These are phyloP conservation scores for Darwinula stevensoni DNA, from an alignment of 2,888 invertebrate genomes.

Conservation along the genomic window DNA sequence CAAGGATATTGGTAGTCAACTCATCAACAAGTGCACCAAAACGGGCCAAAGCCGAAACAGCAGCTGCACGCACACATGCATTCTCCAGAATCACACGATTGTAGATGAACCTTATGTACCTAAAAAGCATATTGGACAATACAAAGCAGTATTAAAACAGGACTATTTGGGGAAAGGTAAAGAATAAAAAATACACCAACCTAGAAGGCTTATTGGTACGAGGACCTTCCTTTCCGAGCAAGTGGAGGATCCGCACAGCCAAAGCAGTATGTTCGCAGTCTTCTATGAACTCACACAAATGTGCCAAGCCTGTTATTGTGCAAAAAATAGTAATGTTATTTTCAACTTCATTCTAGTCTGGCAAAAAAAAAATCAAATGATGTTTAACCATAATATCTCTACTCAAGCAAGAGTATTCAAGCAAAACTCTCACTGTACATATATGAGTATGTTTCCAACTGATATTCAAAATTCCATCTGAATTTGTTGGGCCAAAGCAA, in stretches of 20 bases:
- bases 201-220: slow-evolving; percentile 69
- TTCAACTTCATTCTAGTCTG: too few species aligned
- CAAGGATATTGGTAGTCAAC: slow-evolving; percentile 51
- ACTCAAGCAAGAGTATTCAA: too few species aligned
- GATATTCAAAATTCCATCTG: too few species aligned
- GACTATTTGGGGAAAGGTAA: background rate
- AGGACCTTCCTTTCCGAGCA: slow-evolving; percentile 88
- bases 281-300: slow-evolving; percentile 96
- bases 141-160: background rate
- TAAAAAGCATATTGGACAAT: slow-evolving; percentile 9
- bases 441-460: too few species aligned
- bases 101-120: slow-evolving; percentile 31
- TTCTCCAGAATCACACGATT: slow-evolving; percentile 74
- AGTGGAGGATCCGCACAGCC: slow-evolving; percentile 79
- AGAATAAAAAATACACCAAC: slow-evolving; percentile 12
- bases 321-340: too few species aligned
- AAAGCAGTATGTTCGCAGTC: slow-evolving; percentile 94
- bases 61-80: slow-evolving; percentile 80
- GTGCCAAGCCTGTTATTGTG: slow-evolving; percentile 60
- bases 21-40: slow-evolving; percentile 87
- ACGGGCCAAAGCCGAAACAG: slow-evolving; percentile 87
- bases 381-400: too few species aligned
- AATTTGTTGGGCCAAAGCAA: too few species aligned
- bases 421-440: too few species aligned
- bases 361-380: too few species aligned